A percentile compares a stretch with the other conserved stretches of the same genome.
phyloP scores from a whole-genome alignment of 2,888 invertebrate genomes.

The Lasioglossum leucozonium region DNA sequence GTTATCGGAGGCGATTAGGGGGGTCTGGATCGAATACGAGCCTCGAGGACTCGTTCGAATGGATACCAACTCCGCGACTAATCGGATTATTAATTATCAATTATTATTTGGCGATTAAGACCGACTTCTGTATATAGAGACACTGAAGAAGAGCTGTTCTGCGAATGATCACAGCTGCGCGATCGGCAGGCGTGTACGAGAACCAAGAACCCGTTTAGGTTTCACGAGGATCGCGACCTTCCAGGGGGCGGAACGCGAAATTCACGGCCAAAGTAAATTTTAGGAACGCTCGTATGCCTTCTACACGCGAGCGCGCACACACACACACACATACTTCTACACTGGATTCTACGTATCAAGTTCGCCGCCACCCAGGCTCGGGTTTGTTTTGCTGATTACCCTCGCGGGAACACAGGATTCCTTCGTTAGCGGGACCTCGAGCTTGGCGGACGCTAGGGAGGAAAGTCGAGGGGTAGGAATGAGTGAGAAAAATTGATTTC shows the following conservation, averaged over 20 bases:
- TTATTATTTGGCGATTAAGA: slow-evolving; percentile 1
- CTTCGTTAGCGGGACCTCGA: too few species aligned
- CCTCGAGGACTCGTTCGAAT: slow-evolving; percentile 1
- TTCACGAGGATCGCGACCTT: slow-evolving; percentile 3
- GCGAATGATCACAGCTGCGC: too few species aligned
- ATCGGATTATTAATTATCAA: neutral
- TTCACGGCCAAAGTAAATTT: slow-evolving; percentile 69
- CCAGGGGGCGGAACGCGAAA: slow-evolving; percentile 32
- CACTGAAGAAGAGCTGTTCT: neutral
- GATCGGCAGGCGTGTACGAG: neutral
- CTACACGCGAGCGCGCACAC: slow-evolving; percentile 14
- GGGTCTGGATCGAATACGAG: neutral
- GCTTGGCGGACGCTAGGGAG: too few species aligned
- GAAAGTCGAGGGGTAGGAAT: too few species aligned
- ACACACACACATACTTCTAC: neutral
- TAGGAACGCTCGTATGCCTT: slow-evolving; percentile 66
- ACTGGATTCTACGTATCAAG: neutral
- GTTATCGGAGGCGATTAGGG: neutral
- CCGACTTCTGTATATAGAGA: slow-evolving; percentile 44
- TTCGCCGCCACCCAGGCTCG: neutral
- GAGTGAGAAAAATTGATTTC: too few species aligned
- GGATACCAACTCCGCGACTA: neutral
- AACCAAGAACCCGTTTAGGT: neutral
- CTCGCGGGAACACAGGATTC: too few species aligned
- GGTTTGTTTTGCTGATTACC: too few species aligned